Evolutionary conservation across 2,888 invertebrate species (phyloP).

Genomic region (Pseudolycoriella hygida): DNA sequence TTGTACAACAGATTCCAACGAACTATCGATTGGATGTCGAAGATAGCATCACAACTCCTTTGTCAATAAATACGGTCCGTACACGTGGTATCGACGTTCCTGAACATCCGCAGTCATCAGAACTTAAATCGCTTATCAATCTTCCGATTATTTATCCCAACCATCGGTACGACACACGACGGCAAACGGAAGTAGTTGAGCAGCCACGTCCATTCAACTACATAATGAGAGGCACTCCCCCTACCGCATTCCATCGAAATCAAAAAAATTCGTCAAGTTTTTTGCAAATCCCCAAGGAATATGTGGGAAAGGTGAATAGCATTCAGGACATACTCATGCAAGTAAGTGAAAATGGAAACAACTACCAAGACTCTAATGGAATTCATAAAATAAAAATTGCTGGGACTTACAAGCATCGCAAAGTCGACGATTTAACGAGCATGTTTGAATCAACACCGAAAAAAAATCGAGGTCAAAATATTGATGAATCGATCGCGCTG

Average conservation of each 20-base stretch:
- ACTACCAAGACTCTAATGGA: slow-evolving; percentile 14
- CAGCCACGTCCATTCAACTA: not conserved
- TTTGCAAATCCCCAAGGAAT: not conserved
- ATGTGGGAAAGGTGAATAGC: slow-evolving; percentile 16
- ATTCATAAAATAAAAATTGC: slow-evolving; percentile 19
- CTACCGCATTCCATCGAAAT: not conserved
- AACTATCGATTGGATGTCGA: no score
- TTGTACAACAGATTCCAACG: no score
- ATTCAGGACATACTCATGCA: slow-evolving; percentile 25
- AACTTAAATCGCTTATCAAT: no score
- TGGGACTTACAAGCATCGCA: slow-evolving; percentile 24
- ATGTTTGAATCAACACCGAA: slow-evolving; percentile 7
- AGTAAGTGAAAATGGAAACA: slow-evolving; percentile 10
- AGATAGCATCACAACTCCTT: no score
- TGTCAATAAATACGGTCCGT: no score
- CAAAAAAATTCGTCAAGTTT: not conserved
- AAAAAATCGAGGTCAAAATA: not conserved
- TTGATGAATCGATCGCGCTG: not conserved
- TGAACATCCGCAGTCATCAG: no score
- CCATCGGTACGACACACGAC: not conserved
- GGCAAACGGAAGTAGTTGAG: not conserved
- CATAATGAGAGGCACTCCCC: not conserved
- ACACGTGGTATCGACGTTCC: no score
- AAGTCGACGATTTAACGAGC: slow-evolving; percentile 22
- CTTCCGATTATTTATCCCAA: no score